Conservation (phyloP, 2,888 invertebrate species). For the Lasius platythorax region DNA sequence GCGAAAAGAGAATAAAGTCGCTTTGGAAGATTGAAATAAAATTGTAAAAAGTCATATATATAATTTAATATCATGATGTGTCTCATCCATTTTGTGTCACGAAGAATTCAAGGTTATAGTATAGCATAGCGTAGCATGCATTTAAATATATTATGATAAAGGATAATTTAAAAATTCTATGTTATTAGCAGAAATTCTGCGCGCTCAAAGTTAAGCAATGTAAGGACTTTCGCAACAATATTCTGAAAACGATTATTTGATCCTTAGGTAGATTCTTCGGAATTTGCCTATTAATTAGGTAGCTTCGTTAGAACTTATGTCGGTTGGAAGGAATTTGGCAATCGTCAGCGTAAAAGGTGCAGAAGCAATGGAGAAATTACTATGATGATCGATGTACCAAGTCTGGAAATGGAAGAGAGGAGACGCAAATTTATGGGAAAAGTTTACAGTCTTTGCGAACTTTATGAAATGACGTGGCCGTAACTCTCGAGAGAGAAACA, state of each 20-base stretch:
- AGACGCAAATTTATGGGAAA: constrained; percentile 70
- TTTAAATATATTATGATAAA: background rate
- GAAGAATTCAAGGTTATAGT: background rate
- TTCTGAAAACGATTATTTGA: constrained; percentile 2
- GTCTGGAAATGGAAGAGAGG: constrained; percentile 52
- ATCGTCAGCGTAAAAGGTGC: constrained; percentile 44
- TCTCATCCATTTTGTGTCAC: background rate
- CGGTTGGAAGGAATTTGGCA: constrained; percentile 47
- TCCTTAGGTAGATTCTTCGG: constrained; percentile 48
- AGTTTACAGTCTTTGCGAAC: constrained; percentile 62
- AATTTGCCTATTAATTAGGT: constrained; percentile 51
- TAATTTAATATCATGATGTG: background rate
- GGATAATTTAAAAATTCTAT: background rate
- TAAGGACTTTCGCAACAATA: background rate
- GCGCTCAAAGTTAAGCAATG: background rate
- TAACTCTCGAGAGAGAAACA: constrained; percentile 37
- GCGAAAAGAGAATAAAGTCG: background rate
- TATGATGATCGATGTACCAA: constrained; percentile 68
- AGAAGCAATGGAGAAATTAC: constrained; percentile 53
- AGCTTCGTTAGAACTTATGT: constrained; percentile 16
- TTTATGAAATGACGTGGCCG: constrained; percentile 56
- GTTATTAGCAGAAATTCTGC: background rate
- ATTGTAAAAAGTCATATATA: background rate
- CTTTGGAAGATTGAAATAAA: background rate
- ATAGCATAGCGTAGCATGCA: too few relatives aligned